Conservation (phyloP, 2,113 vertebrate genomes). For the Amazona vittata region DNA sequence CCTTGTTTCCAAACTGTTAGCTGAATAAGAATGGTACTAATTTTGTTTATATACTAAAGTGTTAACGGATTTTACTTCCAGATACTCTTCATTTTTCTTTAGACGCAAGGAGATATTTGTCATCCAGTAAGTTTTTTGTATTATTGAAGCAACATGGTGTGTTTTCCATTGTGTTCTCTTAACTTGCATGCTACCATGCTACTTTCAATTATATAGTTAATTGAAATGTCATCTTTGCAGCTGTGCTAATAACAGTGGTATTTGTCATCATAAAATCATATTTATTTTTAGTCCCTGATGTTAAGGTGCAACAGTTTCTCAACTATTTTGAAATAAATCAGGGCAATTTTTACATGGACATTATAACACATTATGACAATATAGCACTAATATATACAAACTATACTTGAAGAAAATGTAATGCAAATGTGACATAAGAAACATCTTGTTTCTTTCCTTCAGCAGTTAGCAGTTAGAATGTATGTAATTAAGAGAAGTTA, state of each 20-base stretch:
- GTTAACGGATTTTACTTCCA: slow-evolving; percentile 84
- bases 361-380: not conserved
- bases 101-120: slow-evolving; percentile 99
- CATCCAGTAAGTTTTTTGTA: slow-evolving; percentile 93
- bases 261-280: not conserved
- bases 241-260: not conserved
- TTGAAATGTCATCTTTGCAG: not conserved
- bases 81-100: slow-evolving; percentile 99
- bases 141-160: slow-evolving; percentile 62
- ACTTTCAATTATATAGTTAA: not conserved
- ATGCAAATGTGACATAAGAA: not conserved
- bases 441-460: not conserved
- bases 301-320: not conserved
- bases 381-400: not conserved
- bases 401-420: not conserved
- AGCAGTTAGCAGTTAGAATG: not conserved
- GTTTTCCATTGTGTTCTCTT: slow-evolving; percentile 61
- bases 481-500: not conserved
- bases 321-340: not conserved
- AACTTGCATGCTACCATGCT: slow-evolving; percentile 48
- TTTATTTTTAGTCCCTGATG: not conserved
- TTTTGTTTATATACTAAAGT: slow-evolving; percentile 69
- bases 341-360: not conserved
- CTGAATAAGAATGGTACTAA: slow-evolving; percentile 10
- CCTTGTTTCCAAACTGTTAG: not conserved